Base-by-base conservation (phyloP, 2,797 vertebrate species). In the Scarus forsteni region DNA sequence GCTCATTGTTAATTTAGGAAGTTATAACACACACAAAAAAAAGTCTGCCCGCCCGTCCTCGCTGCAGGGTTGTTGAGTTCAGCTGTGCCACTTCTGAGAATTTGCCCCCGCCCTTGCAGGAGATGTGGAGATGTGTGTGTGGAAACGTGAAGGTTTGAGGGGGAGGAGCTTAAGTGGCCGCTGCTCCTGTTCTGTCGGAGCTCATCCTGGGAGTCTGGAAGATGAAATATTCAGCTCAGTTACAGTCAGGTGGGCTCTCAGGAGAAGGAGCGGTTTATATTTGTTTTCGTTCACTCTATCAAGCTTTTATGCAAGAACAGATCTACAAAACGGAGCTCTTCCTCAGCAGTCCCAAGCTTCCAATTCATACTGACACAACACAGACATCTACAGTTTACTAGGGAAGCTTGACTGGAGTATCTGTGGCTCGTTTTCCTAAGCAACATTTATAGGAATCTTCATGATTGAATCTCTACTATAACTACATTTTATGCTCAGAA, bases 1-100 rank as follows among this genome's bases (percentile, higher is more conserved):
- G 49, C 88, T 89, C 88, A 85, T 91, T 70, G 81, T 80, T 92
- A 81, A 92, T 92, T 92, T 52, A 92, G 73, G 66, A 81, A 67
- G 79, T 77, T 81, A 70, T 66, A 85, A 84, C 86, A 86, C 60
- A 44, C 13, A 44, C 12, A 43, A 43, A 84, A 46, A 87, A 51
- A 72, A 70, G 70, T 51, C 35, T 3, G 34, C 70, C 60, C 54
- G 9, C 59, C 73, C 54, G 7, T 65, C 53, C 73, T 51, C 19
- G 11, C 80, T 58, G 70, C 34, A 8, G 70, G 89, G 89, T 92
- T 86, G 85, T 58, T n/a, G 81, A 80, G 86, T 91, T 86, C 16
- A 68, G 60, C 66, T 76, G 81, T 79, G 70, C 75, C 79, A 15
- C 61, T 79, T 78, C 46, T 71, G 60, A 72, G 62, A 58, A 64